Evolutionary conservation across 2,888 invertebrate species (phyloP), one percentile per base, ranked within the genome.

Genomic region (Nemapogon koenigi): DNA sequence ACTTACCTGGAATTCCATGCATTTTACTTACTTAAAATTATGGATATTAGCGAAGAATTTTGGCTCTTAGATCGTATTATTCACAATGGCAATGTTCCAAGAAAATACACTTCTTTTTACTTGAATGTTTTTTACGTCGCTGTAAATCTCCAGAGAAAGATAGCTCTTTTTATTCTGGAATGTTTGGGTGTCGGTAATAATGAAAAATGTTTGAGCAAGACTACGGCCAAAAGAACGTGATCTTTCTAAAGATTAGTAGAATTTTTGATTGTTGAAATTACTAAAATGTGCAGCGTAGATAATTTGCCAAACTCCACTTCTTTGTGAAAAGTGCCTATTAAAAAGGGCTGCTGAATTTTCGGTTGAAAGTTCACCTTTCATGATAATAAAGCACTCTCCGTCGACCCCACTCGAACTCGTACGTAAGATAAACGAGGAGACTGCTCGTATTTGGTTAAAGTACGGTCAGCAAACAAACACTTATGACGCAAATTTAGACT

Each of bases 241-340:
- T n/a, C n/a, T n/a, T n/a, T n/a, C n/a, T n/a, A n/a, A n/a, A n/a
- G n/a, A n/a, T n/a, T n/a, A n/a, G n/a, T n/a, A n/a, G n/a, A n/a
- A n/a, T n/a, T n/a, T n/a, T n/a, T n/a, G n/a, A n/a, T n/a, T n/a
- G n/a, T n/a, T n/a, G n/a, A n/a, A n/a, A n/a, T n/a, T n/a, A n/a
- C n/a, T n/a, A n/a, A n/a, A n/a, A n/a, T n/a, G n/a, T n/a, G n/a
- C n/a, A n/a, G n/a, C n/a, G n/a, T n/a, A n/a, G n/a, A n/a, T n/a
- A n/a, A n/a, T n/a, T n/a, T 55, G 73, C 75, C 65, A 73, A 75
- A 61, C 52, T 58, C 56, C 61, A 46, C 67, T 75, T 48, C 45
- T 47, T 41, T 42, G 44, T 44, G 41, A 49, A 72, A 75, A 60
- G 57, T 51, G 56, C 71, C 64, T 57, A 62, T 71, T 59, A 59